Conservation (phyloP, 2,888 invertebrate species). For the Neoitamus cyanurus region DNA sequence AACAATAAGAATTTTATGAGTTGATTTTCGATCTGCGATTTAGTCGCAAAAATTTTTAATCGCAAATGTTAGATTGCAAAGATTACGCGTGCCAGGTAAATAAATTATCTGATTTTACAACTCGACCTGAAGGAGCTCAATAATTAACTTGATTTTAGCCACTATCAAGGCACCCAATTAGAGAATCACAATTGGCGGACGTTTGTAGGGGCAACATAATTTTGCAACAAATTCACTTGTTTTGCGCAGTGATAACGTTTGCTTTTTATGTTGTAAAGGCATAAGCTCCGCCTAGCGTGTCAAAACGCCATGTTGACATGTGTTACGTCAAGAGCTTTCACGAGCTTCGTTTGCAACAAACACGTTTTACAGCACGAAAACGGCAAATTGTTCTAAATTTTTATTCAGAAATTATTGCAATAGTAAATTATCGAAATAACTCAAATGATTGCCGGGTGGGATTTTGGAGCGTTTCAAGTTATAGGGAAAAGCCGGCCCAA, state of each 20-base stretch:
- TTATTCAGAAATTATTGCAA: neutral
- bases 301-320: slow-evolving; percentile 25
- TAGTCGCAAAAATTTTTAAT: too few relatives aligned
- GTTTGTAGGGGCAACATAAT: neutral
- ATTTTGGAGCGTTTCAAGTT: neutral
- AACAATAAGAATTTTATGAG: too few relatives aligned
- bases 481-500: neutral
- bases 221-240: slow-evolving; percentile 7
- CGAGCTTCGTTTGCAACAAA: neutral
- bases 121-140: neutral
- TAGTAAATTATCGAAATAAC: neutral
- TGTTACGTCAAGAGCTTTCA: neutral
- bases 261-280: neutral
- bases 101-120: neutral
- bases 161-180: neutral
- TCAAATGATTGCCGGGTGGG: neutral
- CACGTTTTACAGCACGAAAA: neutral
- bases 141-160: neutral
- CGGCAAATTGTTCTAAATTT: neutral
- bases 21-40: too few relatives aligned
- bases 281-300: slow-evolving; percentile 9
- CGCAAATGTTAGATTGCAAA: neutral
- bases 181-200: neutral
- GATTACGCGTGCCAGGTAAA: neutral
- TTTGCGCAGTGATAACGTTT: slow-evolving; percentile 20